Percentiles rank a stretch among this genome's conserved stretches.
Evolutionary conservation across 2,797 vertebrate genomes (phyloP).

Genomic region (Pteropus rufus): DNA sequence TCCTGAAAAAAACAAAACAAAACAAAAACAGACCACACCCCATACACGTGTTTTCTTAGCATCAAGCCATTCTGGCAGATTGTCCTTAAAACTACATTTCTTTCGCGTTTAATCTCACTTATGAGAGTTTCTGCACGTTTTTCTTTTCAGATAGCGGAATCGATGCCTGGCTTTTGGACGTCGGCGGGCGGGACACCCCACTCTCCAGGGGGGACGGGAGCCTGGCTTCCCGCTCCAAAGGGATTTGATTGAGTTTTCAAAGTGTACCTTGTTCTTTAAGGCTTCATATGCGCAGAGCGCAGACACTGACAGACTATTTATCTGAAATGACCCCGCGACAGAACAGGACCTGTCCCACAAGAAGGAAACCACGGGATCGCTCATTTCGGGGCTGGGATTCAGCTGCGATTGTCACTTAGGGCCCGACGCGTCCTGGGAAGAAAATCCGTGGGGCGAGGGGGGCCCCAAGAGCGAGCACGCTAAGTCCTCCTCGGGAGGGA

Average conservation of each 20-base stretch:
- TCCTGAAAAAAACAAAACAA: background rate
- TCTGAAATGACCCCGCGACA: background rate
- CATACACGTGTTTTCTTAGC: background rate
- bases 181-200: background rate
- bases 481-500: background rate
- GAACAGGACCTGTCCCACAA: background rate
- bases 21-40: background rate
- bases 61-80: background rate
- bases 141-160: background rate
- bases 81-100: background rate
- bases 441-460: background rate
- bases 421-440: background rate
- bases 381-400: accelerated
- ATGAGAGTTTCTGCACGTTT: background rate
- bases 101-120: background rate
- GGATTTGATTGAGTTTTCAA: background rate
- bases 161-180: background rate
- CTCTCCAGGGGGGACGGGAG: background rate
- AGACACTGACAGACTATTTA: background rate
- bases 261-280: background rate
- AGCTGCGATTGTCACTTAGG: background rate
- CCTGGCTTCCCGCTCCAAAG: background rate
- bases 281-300: background rate
- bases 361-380: background rate
- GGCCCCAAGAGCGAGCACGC: background rate